A percentile compares a stretch with the other conserved stretches of the same genome.
phyloP scores from a whole-genome alignment of 1,140 invertebrate genomes.

The Nylanderia fulva region DNA sequence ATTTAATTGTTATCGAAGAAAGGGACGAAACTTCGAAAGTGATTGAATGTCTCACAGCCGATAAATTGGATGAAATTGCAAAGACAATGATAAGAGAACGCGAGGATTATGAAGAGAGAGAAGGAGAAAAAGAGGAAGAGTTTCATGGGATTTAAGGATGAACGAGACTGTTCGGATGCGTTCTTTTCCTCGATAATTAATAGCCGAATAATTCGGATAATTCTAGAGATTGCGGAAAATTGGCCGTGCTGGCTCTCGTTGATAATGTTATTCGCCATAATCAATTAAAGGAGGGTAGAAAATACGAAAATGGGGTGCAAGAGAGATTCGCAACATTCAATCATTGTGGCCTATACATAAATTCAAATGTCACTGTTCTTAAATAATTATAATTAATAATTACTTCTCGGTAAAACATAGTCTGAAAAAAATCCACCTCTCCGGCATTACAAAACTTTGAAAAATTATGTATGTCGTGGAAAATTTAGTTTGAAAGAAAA shows the following conservation, averaged over 20 bases:
- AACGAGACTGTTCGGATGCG: conserved; percentile 47
- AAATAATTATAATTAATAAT: background rate
- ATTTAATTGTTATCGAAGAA: conserved; percentile 5
- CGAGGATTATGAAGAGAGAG: conserved; percentile 51
- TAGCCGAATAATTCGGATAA: conserved; percentile 7
- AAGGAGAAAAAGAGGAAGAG: conserved; percentile 20
- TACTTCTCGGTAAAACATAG: background rate
- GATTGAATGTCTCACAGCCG: conserved; percentile 60
- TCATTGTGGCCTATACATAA: background rate
- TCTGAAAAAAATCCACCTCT: background rate
- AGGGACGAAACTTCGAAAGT: background rate
- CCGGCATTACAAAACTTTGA: background rate
- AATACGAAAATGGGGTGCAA: background rate
- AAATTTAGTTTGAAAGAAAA: background rate
- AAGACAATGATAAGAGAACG: conserved; percentile 56
- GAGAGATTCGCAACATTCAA: background rate
- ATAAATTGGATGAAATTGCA: conserved; percentile 30
- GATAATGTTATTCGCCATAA: conserved; percentile 42
- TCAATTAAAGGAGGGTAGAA: background rate
- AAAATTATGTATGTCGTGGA: background rate
- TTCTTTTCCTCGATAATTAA: conserved; percentile 51
- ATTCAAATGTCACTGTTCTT: background rate
- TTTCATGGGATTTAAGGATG: conserved; percentile 25
- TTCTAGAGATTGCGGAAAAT: conserved; percentile 43
- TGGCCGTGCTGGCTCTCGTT: background rate